These are phyloP conservation scores for Cataglyphis altisquamis DNA, from an alignment of 2,888 invertebrate species.

Conservation along the genomic window DNA sequence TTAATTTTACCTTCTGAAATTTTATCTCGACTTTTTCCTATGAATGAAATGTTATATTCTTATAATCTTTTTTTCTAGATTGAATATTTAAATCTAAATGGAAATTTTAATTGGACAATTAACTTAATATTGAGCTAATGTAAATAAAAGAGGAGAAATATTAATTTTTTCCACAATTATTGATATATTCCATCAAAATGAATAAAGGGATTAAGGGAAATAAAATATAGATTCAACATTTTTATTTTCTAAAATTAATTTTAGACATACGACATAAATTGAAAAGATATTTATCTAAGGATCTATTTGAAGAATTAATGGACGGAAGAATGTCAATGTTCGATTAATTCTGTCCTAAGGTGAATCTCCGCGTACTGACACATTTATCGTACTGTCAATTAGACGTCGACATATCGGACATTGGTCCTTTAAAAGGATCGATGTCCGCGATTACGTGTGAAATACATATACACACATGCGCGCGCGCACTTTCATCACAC, in stretches of 20 bases:
- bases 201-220: background rate
- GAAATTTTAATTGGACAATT: background rate
- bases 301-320: constrained; percentile 15
- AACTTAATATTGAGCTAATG: background rate
- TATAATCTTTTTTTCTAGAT: constrained; percentile 2
- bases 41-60: background rate
- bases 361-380: background rate
- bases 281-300: background rate
- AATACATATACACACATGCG: background rate
- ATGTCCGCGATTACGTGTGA: background rate
- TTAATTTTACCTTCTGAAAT: background rate
- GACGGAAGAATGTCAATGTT: background rate
- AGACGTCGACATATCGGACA: background rate
- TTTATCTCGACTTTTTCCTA: background rate
- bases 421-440: background rate
- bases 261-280: background rate
- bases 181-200: background rate
- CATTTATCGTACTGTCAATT: constrained; percentile 18
- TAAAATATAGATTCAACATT: background rate
- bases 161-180: background rate
- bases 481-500: constrained; percentile 28
- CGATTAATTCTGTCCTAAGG: background rate
- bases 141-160: background rate
- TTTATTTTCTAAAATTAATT: background rate
- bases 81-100: background rate